Percentiles rank a stretch among this genome's conserved stretches.
These are phyloP conservation scores for Larimichthys polyactis DNA, from an alignment of 2,113 vertebrate genomes.

Conservation along the genomic window DNA sequence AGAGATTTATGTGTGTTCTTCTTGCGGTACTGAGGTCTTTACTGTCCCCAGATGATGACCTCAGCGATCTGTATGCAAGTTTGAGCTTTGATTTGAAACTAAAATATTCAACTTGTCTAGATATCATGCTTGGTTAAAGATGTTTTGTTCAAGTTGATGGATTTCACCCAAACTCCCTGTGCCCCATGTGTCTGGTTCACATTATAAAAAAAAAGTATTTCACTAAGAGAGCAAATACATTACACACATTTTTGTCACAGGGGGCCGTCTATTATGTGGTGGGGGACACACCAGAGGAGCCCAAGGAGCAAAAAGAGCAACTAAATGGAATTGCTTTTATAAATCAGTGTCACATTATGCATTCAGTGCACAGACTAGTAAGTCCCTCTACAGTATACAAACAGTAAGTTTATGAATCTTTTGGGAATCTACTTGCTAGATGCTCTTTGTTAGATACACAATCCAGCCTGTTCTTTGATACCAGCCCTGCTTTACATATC, in stretches of 20 bases:
- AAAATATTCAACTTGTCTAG: conserved; percentile 39
- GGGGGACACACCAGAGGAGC: conserved; percentile 62
- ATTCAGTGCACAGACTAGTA: conserved; percentile 66
- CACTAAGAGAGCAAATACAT: conserved; percentile 72
- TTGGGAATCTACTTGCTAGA: conserved; percentile 53
- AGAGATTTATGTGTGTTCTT: neutral
- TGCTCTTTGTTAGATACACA: conserved; percentile 40
- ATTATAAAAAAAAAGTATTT: conserved; percentile 66
- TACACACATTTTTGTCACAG: conserved; percentile 73
- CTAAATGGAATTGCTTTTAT: conserved; percentile 80
- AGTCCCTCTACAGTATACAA: conserved; percentile 64
- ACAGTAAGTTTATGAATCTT: conserved; percentile 66
- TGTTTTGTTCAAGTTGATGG: conserved; percentile 38
- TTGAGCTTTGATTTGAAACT: neutral
- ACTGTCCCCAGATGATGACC: neutral
- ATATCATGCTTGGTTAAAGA: conserved; percentile 26
- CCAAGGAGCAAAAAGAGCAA: conserved; percentile 73
- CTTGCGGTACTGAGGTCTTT: neutral
- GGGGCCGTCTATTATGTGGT: conserved; percentile 75
- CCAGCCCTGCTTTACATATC: conserved; percentile 37
- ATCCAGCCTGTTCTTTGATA: conserved; percentile 42
- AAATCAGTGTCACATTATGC: conserved; percentile 82
- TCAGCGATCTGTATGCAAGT: conserved; percentile 2
- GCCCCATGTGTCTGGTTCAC: conserved; percentile 48
- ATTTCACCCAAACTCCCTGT: conserved; percentile 48